Base-by-base conservation (phyloP, 2,888 invertebrate species). In the Phytoseiulus persimilis region DNA sequence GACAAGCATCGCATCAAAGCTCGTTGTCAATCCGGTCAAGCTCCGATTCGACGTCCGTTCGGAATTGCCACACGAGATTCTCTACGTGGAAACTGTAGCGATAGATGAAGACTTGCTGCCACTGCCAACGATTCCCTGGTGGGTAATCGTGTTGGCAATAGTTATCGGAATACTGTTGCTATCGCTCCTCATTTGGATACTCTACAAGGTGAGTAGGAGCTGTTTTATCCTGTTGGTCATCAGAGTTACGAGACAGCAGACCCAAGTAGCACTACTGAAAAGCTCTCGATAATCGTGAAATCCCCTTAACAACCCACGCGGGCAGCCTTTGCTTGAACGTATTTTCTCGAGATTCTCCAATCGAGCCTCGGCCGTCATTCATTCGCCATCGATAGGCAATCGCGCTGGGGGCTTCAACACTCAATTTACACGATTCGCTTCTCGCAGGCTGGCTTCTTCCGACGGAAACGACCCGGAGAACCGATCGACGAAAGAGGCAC, bases 381-480 rank as follows among this genome's bases (percentile, higher is more conserved):
- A n/a, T n/a, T n/a, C n/a, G n/a, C n/a, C n/a, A n/a, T n/a, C n/a
- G n/a, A n/a, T n/a, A n/a, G n/a, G n/a, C n/a, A n/a, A n/a, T n/a
- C n/a, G n/a, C n/a, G n/a, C n/a, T n/a, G n/a, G n/a, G n/a, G n/a
- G n/a, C n/a, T n/a, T n/a, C n/a, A n/a, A n/a, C n/a, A n/a, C n/a
- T n/a, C n/a, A n/a, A n/a, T n/a, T n/a, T n/a, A 23, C 23, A 65
- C 65, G n/a, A n/a, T 65, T 23, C 18, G 65, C 1, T 65, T 46
- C 23, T 94, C 94, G 46, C 93, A 97, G 97, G 96, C 96, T 93
- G 97, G 97, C 90, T 97, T 97, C 95, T 97, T 97, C 94, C 96
- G 96, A 92, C 95, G 97, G 92, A 96, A 96, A 93, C 95, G 97
- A 39, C 97, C 97, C 89, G 65, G 91, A 39, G 90, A 90, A 83